These are phyloP conservation scores for Diplazon laetatorius DNA, from an alignment of 2,888 invertebrate species.

Conservation along the genomic window DNA sequence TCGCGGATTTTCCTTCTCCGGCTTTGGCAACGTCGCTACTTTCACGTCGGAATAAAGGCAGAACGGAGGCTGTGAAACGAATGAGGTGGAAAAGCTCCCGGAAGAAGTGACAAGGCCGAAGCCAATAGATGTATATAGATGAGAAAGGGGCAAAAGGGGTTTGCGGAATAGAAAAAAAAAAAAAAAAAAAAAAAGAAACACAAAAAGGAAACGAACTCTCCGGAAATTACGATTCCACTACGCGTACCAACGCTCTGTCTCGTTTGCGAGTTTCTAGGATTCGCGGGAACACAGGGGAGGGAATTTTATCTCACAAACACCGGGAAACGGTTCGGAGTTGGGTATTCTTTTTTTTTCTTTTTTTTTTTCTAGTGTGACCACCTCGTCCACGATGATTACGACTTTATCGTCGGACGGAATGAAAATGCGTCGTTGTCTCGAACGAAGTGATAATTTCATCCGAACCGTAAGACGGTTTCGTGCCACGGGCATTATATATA, in stretches of 20 bases:
- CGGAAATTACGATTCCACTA: constrained; percentile 47
- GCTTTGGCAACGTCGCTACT: neutral
- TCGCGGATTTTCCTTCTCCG: constrained; percentile 13
- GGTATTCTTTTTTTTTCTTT: constrained; percentile 19
- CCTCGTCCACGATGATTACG: neutral
- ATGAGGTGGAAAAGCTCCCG: neutral
- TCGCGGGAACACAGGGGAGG: too few relatives aligned
- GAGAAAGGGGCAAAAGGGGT: neutral
- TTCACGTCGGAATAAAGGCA: neutral
- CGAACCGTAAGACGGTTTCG: too few relatives aligned
- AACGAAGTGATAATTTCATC: constrained; percentile 46
- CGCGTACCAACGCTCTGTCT: constrained; percentile 5
- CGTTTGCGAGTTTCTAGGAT: constrained; percentile 12
- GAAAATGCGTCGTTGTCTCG: constrained; percentile 44
- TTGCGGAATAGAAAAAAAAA: neutral
- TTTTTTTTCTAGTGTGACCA: neutral
- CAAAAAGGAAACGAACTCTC: constrained; percentile 4
- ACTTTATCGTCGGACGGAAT: constrained; percentile 44
- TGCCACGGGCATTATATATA: constrained; percentile 1
- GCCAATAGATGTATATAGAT: too few relatives aligned
- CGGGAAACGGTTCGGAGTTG: neutral
- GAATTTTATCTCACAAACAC: neutral
- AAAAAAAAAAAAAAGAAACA: neutral
- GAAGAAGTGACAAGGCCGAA: neutral
- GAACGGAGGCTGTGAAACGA: neutral